Evolutionary conservation across 2,113 vertebrate genomes (phyloP), one percentile per base, ranked within the genome.

Genomic region (Oncorhynchus masou): DNA sequence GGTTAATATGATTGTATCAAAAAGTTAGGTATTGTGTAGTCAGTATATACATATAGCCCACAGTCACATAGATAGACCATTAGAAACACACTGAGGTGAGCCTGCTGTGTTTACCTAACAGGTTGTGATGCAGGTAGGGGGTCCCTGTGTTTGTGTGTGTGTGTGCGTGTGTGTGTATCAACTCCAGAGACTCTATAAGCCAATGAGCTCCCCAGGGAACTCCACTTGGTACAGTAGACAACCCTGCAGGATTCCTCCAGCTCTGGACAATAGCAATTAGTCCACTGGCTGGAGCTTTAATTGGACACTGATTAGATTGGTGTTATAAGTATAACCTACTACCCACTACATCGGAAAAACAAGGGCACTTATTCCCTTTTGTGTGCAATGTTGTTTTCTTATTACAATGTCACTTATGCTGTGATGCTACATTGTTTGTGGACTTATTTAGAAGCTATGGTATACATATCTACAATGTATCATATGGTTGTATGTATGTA

Each of bases 291-390:
- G 85, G 86, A 90, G 84, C 82, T 85, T 86, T 92, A 92, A 94
- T 94, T 91, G 93, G 89, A 84, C 83, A 79, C 86, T 90, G 91
- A 93, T 92, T 92, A 85, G 89, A 88, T 85, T 73, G 84, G 83
- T 87, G 83, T 79, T 27, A 71, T 77, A 70, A 77, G 84, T 86
- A 79, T 79, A 78, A 24, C 45, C 73, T 82, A 45, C 39, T 76
- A 83, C 65, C 77, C 34, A 68, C 67, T 75, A 68, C 71, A 71
- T 34, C 39, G 60, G 79, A 76, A 77, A 4, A 4, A 83, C 76
- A 72, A 77, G 79, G 88, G 84, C 19, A 19, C 25, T 31, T 29
- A 13, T 66, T 15, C 12, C 19, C 12, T 19, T 16, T 68, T 31
- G 51, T 78, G 71, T 82, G 59, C 83, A 24, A 22, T 62, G 59